A percentile compares a stretch with the other conserved stretches of the same genome.
phyloP scores from a whole-genome alignment of 2,888 invertebrate genomes.

The Drosophila diplacantha region DNA sequence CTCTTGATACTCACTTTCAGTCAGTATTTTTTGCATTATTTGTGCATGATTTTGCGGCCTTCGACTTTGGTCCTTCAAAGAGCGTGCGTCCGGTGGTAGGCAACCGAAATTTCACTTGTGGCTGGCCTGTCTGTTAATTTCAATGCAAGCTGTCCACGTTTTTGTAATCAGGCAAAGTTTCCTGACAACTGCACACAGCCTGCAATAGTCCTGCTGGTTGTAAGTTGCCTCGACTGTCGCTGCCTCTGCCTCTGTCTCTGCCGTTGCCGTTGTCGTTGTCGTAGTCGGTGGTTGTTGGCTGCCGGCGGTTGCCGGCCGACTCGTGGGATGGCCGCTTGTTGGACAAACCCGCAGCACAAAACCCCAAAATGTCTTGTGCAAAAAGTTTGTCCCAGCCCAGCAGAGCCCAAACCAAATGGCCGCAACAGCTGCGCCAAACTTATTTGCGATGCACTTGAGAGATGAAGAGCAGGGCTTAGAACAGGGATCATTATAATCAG shows the following conservation, averaged over 20 bases:
- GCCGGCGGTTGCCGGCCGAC: conserved; percentile 36
- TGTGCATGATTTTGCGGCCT: conserved; percentile 52
- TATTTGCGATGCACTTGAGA: conserved; percentile 44
- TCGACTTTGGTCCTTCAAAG: conserved; percentile 3
- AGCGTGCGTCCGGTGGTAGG: conserved; percentile 45
- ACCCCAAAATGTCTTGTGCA: conserved; percentile 57
- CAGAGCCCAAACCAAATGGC: conserved; percentile 34
- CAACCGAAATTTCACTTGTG: conserved; percentile 67
- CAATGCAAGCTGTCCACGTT: conserved; percentile 66
- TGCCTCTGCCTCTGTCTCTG: conserved; percentile 1
- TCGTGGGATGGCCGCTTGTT: conserved; percentile 26
- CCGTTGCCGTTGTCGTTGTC: conserved; percentile 3
- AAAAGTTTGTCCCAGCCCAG: conserved; percentile 52
- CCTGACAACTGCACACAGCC: conserved; percentile 65
- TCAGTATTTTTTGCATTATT: conserved; percentile 43
- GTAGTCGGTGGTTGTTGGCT: conserved; percentile 28
- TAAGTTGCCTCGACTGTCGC: conserved; percentile 21
- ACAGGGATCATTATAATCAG: not conserved
- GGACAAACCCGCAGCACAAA: conserved; percentile 47
- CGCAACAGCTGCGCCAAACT: conserved; percentile 60
- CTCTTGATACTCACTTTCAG: not conserved
- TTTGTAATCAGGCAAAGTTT: conserved; percentile 70
- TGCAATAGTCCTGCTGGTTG: conserved; percentile 53
- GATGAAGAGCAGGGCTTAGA: conserved; percentile 18
- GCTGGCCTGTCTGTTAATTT: conserved; percentile 65